Conservation (phyloP, 2,797 vertebrate species). For the Semotilus atromaculatus region DNA sequence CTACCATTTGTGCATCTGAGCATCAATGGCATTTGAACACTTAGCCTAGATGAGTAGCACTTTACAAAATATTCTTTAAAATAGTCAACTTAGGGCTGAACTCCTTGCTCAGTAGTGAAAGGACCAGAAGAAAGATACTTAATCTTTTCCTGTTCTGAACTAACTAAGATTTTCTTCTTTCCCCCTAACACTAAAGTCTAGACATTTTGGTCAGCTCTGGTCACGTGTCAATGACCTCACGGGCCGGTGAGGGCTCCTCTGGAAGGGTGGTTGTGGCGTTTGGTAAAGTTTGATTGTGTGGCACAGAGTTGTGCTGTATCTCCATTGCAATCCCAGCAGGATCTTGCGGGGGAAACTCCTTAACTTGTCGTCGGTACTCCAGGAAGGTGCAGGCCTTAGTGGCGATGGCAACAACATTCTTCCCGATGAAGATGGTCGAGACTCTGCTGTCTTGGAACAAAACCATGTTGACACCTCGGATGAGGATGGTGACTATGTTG, state of each 20-base stretch:
- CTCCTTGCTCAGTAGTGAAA: constrained; percentile 19
- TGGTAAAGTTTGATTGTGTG: constrained; percentile 79
- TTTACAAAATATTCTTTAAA: constrained; percentile 53
- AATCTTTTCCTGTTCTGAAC: background rate
- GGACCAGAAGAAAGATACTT: background rate
- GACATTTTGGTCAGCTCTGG: constrained; percentile 43
- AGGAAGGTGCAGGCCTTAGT: constrained; percentile 87
- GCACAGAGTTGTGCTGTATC: constrained; percentile 82
- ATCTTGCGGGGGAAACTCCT: constrained; percentile 82
- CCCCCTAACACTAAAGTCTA: background rate
- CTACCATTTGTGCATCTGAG: constrained; percentile 37
- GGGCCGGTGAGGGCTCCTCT: constrained; percentile 79
- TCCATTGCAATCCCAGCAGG: constrained; percentile 80
- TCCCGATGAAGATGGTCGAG: constrained; percentile 88
- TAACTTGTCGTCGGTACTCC: constrained; percentile 86
- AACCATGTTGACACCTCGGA: constrained; percentile 86
- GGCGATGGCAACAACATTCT: constrained; percentile 87
- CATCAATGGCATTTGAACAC: constrained; percentile 31
- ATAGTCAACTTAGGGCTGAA: constrained; percentile 36
- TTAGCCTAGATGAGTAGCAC: constrained; percentile 37
- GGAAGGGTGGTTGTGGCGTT: constrained; percentile 74
- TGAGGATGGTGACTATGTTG: constrained; percentile 87
- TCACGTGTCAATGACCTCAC: constrained; percentile 84
- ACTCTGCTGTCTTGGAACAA: constrained; percentile 88
- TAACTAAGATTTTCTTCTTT: background rate